A percentile compares a stretch with the other conserved stretches of the same genome.
phyloP scores from a whole-genome alignment of 2,113 vertebrate genomes.

The Mesembrinibis cayennensis region DNA sequence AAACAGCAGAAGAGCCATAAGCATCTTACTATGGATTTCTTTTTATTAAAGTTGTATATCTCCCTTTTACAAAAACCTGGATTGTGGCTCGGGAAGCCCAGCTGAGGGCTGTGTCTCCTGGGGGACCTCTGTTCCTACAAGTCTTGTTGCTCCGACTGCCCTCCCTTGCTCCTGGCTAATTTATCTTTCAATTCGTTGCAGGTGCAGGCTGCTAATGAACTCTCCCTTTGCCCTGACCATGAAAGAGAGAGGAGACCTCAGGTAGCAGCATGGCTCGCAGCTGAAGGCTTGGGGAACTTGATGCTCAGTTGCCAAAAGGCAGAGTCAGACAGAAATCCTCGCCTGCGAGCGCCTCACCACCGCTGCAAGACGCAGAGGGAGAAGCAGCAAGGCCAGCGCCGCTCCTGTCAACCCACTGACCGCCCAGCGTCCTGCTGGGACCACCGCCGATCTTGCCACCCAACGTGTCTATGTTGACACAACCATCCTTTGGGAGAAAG shows the following conservation, averaged over 20 bases:
- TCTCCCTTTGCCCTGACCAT: constrained; percentile 16
- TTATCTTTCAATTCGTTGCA: constrained; percentile 65
- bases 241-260: constrained; percentile 17
- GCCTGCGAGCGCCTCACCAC: background rate
- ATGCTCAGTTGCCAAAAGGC: background rate
- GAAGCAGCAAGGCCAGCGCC: background rate
- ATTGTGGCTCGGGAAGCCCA: constrained; percentile 15
- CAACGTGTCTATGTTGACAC: accelerated
- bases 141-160: background rate
- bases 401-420: background rate
- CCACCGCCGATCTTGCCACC: background rate
- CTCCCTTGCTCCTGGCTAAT: background rate
- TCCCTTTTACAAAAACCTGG: constrained; percentile 25
- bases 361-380: background rate
- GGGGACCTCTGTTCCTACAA: constrained; percentile 16
- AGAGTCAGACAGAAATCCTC: background rate
- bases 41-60: constrained; percentile 71
- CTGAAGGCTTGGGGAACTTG: constrained; percentile 37
- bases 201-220: constrained; percentile 61
- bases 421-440: background rate
- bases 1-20: constrained; percentile 16
- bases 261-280: constrained; percentile 30
- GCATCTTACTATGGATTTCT: constrained; percentile 53
- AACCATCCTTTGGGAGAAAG: background rate
- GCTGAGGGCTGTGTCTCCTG: constrained; percentile 39